A percentile compares a stretch with the other conserved stretches of the same genome.
Conservation (phyloP, 2,113 vertebrate species). For the Tragelaphus buxtoni region DNA sequence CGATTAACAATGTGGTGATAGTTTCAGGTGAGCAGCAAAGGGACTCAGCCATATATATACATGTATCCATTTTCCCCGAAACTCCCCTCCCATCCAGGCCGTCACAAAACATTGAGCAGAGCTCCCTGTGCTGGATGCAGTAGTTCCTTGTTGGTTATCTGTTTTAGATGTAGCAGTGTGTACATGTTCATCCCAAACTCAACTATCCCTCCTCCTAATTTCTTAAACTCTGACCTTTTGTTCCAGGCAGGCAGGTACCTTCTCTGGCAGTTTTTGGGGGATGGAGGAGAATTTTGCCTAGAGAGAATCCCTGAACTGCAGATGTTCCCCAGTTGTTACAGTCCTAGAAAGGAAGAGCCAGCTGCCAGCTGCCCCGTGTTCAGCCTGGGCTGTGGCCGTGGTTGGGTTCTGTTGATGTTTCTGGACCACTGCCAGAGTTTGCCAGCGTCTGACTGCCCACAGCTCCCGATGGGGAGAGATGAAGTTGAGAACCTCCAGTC, state of each 20-base stretch:
- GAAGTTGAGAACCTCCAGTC: conserved; percentile 26
- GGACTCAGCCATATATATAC: not conserved
- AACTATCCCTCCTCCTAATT: not conserved
- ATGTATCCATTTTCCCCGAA: not conserved
- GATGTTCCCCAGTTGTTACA: not conserved
- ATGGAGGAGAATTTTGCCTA: not conserved
- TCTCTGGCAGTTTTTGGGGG: not conserved
- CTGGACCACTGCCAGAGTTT: not conserved
- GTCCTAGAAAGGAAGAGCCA: not conserved
- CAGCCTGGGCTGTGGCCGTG: not conserved
- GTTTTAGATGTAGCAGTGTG: not conserved
- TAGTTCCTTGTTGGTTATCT: not conserved
- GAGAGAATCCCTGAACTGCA: not conserved
- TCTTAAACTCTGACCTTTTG: conserved; percentile 2
- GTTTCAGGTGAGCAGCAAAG: not conserved
- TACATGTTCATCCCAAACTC: not conserved
- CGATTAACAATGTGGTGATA: not conserved
- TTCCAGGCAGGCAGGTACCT: not conserved
- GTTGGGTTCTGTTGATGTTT: not conserved
- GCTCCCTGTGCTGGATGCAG: not conserved
- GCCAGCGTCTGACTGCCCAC: not conserved
- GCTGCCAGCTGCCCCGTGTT: not conserved
- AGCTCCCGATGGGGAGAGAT: not conserved
- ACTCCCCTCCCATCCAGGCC: not conserved
- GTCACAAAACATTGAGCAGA: not conserved